A percentile compares a stretch with the other conserved stretches of the same genome.
Evolutionary conservation across 2,797 vertebrate genomes (phyloP).

Genomic region (Antrozous pallidus): DNA sequence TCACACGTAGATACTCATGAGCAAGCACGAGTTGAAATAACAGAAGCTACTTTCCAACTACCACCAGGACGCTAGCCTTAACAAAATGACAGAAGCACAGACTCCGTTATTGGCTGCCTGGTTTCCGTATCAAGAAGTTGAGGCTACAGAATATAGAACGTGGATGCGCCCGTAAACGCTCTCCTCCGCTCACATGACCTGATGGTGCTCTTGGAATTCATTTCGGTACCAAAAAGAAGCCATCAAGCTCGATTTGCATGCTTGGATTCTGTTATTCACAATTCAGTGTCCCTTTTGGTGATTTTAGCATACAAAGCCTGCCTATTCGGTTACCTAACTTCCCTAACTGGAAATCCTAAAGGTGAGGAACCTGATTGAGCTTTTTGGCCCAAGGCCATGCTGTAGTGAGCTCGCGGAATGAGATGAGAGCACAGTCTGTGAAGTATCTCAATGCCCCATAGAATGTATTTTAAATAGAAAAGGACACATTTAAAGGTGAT

Average conservation of each 20-base stretch:
- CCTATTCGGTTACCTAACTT: not conserved
- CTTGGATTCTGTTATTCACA: not conserved
- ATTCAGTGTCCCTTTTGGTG: not conserved
- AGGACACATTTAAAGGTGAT: constrained; percentile 3
- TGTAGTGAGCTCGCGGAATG: constrained; percentile 8
- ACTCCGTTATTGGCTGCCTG: constrained; percentile 40
- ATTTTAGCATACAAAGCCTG: not conserved
- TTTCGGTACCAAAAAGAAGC: constrained; percentile 43
- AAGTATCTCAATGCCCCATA: not conserved
- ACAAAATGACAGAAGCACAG: constrained; percentile 30
- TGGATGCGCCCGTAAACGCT: not conserved
- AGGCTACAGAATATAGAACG: not conserved
- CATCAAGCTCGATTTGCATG: not conserved
- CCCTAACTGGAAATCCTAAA: constrained; percentile 1
- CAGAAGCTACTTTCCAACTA: not conserved
- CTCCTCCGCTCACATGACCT: not conserved
- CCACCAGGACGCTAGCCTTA: constrained; percentile 24
- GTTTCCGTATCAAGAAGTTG: constrained; percentile 44
- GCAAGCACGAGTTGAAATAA: constrained; percentile 43
- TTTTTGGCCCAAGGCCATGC: constrained; percentile 18
- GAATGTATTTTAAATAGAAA: constrained; percentile 6
- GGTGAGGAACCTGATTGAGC: not conserved
- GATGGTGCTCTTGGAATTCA: not conserved
- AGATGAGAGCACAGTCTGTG: not conserved
- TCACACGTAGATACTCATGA: constrained; percentile 48